Base-by-base conservation (phyloP, 2,888 invertebrate species). In the Melanchra persicariae region DNA sequence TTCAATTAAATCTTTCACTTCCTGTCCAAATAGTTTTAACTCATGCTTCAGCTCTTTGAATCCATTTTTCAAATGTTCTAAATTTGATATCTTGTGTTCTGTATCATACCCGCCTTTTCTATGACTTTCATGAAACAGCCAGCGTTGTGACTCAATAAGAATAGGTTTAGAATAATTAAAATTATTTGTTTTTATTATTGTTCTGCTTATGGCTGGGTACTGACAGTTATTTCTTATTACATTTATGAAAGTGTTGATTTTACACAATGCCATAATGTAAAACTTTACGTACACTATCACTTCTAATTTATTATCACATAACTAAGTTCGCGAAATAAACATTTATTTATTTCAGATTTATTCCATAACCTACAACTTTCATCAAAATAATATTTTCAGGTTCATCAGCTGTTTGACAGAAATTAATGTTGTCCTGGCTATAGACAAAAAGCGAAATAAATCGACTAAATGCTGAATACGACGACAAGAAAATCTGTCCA, bases 41-140 rank as follows among this genome's bases (percentile, higher is more conserved):
- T 98, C 98, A 8, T 94, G 76, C 87, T 97, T 97, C 0, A 98
- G 87, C 84, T 97, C 97, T 77, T 96, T 96, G 19, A 97, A 93
- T 0, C 98, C 98, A 74, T 97, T 95, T 62, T 97, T 94, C 47
- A 98, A 91, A 71, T 97, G 94, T 81, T 97, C 92, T 55, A 96
- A 95, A 76, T 93, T 94, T 5, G 96, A 92, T 51, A 95, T 87
- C 61, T 93, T 89, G 70, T 93, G 88, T 71, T 88, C 82, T 4
- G 92, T 93, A 63, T 95, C 91, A 86, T 97, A 97, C 40, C 97
- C 97, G 59, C 96, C 96, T 94, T 97, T 97, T 74, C 96, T 96
- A 82, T 97, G 96, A 22, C 74, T 90, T 89, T 97, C 97, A 93
- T 95, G 96, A 87, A 97, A 97, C 19, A 93, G 87, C 83, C 83